Percentiles rank a stretch among this genome's conserved stretches.
Evolutionary conservation across 1,140 invertebrate genomes (phyloP).

Genomic region (Drosophila sucinea): DNA sequence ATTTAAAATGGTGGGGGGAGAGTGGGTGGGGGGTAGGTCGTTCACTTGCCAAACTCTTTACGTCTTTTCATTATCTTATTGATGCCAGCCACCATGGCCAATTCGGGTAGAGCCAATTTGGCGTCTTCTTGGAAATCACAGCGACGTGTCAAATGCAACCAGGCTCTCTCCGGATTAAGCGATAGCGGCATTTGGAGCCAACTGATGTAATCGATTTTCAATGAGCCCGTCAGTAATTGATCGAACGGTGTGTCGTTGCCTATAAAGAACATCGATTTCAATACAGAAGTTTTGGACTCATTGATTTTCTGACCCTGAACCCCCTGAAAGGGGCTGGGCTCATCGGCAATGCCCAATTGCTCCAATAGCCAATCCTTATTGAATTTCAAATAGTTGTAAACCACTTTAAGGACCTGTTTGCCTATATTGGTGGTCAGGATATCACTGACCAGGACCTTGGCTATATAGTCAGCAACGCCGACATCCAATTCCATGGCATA

Average conservation of each 20-base stretch:
- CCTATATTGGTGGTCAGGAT: constrained; percentile 84
- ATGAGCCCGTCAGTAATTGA: constrained; percentile 85
- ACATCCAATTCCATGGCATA: constrained; percentile 82
- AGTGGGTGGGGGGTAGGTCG: too few relatives aligned
- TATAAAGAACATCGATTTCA: constrained; percentile 91
- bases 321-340: constrained; percentile 72
- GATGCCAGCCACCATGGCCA: constrained; percentile 82
- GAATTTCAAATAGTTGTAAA: constrained; percentile 87
- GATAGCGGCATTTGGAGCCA: constrained; percentile 85
- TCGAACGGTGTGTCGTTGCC: constrained; percentile 88
- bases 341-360: constrained; percentile 84
- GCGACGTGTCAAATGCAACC: constrained; percentile 84
- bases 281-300: constrained; percentile 84
- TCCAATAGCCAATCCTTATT: constrained; percentile 88
- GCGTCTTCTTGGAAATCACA: constrained; percentile 84
- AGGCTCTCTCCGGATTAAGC: constrained; percentile 84
- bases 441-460: constrained; percentile 85
- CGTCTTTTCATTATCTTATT: constrained; percentile 78
- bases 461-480: constrained; percentile 83
- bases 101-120: constrained; percentile 78
- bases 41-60: constrained; percentile 69
- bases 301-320: constrained; percentile 83
- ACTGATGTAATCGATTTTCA: constrained; percentile 85
- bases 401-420: constrained; percentile 85
- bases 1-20: too few relatives aligned